Percentiles rank a stretch among this genome's conserved stretches.
These are phyloP conservation scores for Zygogramma bicolorata DNA, from an alignment of 2,888 invertebrate genomes.

Conservation along the genomic window DNA sequence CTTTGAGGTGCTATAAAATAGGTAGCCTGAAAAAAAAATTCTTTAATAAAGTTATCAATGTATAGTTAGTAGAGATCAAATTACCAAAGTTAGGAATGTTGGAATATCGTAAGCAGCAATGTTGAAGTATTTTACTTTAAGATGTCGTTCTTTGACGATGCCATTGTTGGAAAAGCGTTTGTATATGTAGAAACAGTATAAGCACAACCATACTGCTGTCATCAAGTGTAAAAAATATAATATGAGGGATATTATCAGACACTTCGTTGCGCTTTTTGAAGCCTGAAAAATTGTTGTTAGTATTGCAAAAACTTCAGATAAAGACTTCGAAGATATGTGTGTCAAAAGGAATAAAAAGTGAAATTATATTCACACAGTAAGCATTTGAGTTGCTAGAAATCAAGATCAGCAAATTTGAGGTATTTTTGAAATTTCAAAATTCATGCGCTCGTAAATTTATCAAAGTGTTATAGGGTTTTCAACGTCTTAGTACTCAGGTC, in stretches of 20 bases:
- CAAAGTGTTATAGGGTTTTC: no score
- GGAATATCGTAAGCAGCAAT: slow-evolving; percentile 75
- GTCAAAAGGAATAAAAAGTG: no score
- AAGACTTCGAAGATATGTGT: no score
- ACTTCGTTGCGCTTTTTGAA: slow-evolving; percentile 73
- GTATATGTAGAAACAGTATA: slow-evolving; percentile 75
- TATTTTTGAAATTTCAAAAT: no score
- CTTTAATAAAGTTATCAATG: no score
- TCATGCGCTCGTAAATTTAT: no score
- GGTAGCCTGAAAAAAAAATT: slow-evolving; percentile 66
- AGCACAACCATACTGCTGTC: slow-evolving; percentile 78
- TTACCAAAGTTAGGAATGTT: slow-evolving; percentile 76
- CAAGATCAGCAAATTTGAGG: no score
- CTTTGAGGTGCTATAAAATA: slow-evolving; percentile 77
- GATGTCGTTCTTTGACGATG: slow-evolving; percentile 54
- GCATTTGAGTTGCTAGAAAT: no score
- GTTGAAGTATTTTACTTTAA: slow-evolving; percentile 73
- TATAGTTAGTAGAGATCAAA: no score
- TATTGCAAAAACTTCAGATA: no score
- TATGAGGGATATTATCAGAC: slow-evolving; percentile 75
- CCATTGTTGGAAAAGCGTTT: slow-evolving; percentile 68
- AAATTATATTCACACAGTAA: no score
- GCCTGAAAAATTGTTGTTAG: slow-evolving; percentile 70
- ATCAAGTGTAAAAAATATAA: slow-evolving; percentile 79
- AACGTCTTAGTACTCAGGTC: no score